Evolutionary conservation across 2,888 invertebrate genomes (phyloP), one percentile per base, ranked within the genome.

Genomic region (Fragum fragum): DNA sequence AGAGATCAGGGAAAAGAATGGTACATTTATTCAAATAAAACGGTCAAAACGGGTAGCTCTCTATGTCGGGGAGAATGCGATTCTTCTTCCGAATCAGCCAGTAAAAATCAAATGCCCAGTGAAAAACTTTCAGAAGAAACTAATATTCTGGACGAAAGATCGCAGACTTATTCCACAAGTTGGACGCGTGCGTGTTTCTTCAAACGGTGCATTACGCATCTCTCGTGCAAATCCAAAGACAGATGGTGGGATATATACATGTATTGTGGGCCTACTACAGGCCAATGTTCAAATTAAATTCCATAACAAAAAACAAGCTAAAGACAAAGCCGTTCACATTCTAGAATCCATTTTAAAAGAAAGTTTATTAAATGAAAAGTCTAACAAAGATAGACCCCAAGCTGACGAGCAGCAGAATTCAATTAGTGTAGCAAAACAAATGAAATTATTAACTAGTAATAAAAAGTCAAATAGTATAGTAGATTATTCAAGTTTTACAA

Each of bases 31-130:
- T 53, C 92, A 92, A 78, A 82, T 90, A 9, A 88, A 88, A 55
- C 86, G 90, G 52, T 76, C 87, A 29, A 90, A 89, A 75, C 82
- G 86, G 26, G 84, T 92, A 32, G 81, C 79, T 21, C 78, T 91
- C 21, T 75, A 68, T 61, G 89, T 92, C 6, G 93, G 92, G 5
- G 90, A 89, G 14, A 81, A 77, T 29, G 91, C 91, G 11, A 78
- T 88, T 9, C 72, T 93, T 21, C 76, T 93, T 9, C 90, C 91
- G 1, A 89, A 91, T 57, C 92, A 92, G 53, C 87, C 89, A 3
- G 87, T 93, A 32, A 89, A 90, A 73, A 86, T 93, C 16, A 85
- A 84, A 55, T 93, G 93, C 79, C 91, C 90, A 2, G 93, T 93
- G 18, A 89, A 89, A 66, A 88, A 91, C 77, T 92, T 89, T 80